These are phyloP conservation scores for Callyntrura guangdongensis DNA, from an alignment of 2,888 invertebrate species.

Conservation along the genomic window DNA sequence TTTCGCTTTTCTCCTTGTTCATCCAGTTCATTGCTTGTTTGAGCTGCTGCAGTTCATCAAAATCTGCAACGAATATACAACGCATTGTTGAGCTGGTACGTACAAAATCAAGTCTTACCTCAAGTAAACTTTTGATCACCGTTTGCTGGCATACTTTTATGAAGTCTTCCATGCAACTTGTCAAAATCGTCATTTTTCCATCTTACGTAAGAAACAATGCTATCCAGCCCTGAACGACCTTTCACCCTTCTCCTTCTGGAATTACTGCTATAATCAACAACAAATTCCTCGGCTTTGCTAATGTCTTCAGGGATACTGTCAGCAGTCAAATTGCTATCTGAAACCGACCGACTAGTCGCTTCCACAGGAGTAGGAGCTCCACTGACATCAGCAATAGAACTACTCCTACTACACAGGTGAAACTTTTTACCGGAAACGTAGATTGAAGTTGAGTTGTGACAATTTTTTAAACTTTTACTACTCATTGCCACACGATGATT, in stretches of 20 bases:
- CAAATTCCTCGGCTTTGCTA: neutral
- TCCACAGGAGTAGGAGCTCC: neutral
- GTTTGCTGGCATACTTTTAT: slow-evolving; percentile 31
- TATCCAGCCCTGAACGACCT: slow-evolving; percentile 39
- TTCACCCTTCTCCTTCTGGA: neutral
- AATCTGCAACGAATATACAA: slow-evolving; percentile 31
- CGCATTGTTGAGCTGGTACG: neutral
- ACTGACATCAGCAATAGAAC: neutral
- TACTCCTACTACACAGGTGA: slow-evolving; percentile 1
- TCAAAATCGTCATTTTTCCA: slow-evolving; percentile 53
- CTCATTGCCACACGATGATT: neutral
- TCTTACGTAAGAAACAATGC: slow-evolving; percentile 39
- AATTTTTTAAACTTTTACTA: neutral
- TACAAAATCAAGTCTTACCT: neutral
- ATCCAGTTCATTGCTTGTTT: slow-evolving; percentile 50
- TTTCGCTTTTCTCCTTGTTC: slow-evolving; percentile 61
- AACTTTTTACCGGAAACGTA: neutral
- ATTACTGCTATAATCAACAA: neutral
- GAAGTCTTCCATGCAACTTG: slow-evolving; percentile 55
- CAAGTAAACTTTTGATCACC: neutral
- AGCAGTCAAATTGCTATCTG: slow-evolving; percentile 26
- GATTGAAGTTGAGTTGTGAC: neutral
- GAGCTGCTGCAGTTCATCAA: slow-evolving; percentile 59
- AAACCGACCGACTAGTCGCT: neutral
- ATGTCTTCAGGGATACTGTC: neutral